Percentiles rank a stretch among this genome's conserved stretches.
phyloP scores from a whole-genome alignment of 2,113 vertebrate species.

The Hippoglossus stenolepis region DNA sequence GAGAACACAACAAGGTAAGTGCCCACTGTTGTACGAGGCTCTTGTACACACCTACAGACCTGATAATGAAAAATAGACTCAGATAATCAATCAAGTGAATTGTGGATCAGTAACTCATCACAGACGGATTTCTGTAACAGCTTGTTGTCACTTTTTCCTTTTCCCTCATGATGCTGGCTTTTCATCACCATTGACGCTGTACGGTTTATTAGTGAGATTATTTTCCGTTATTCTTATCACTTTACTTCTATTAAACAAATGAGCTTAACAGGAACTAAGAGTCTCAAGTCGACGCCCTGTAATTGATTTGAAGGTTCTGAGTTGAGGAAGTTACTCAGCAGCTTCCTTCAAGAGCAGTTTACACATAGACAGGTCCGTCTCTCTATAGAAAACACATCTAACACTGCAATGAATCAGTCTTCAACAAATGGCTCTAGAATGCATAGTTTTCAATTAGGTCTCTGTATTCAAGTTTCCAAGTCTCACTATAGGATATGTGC shows the following conservation, averaged over 20 bases:
- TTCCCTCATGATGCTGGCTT: background rate
- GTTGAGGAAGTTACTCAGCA: slow-evolving; percentile 39
- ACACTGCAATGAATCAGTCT: background rate
- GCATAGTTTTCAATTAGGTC: too few species aligned
- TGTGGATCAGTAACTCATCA: too few species aligned
- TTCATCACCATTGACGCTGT: background rate
- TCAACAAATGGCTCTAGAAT: too few species aligned
- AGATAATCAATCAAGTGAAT: too few species aligned
- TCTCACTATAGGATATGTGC: too few species aligned
- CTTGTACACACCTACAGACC: background rate
- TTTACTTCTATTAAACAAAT: too few species aligned
- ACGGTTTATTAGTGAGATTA: background rate
- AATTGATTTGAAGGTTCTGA: background rate
- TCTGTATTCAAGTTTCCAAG: too few species aligned
- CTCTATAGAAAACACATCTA: background rate
- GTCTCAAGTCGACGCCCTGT: slow-evolving; percentile 1
- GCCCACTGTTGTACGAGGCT: too few species aligned
- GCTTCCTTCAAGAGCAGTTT: slow-evolving; percentile 4
- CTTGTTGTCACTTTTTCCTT: too few species aligned
- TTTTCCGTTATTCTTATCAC: background rate
- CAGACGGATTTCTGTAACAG: too few species aligned
- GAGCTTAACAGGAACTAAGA: background rate
- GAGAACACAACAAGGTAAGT: background rate
- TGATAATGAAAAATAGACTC: too few species aligned
- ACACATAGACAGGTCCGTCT: background rate